Conservation (phyloP, 2,113 vertebrate species). For the Megaleporinus macrocephalus region DNA sequence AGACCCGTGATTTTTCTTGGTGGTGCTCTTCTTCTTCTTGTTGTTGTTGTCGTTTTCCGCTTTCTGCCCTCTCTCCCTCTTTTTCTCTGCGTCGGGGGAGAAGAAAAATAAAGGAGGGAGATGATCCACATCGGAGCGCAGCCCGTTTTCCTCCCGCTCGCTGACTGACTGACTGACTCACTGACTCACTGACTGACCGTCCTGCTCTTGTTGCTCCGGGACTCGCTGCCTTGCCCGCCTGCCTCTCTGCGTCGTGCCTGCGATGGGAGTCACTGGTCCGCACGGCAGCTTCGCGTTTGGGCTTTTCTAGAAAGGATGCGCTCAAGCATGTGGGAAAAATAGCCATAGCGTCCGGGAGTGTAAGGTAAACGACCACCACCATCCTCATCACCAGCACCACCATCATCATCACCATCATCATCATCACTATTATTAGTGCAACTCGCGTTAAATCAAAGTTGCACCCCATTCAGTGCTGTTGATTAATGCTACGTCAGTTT, state of each 20-base stretch:
- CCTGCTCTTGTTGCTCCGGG: constrained; percentile 56
- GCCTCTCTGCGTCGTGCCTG: constrained; percentile 66
- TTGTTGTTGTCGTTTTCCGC: too few relatives aligned
- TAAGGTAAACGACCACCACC: constrained; percentile 82
- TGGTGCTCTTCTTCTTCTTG: constrained; percentile 64
- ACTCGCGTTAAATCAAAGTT: too few relatives aligned
- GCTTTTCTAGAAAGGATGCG: constrained; percentile 80
- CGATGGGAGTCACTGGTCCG: constrained; percentile 91
- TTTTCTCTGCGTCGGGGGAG: constrained; percentile 55
- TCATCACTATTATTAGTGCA: background rate
- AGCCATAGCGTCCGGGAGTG: constrained; percentile 96
- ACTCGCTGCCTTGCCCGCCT: constrained; percentile 73
- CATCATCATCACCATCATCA: constrained; percentile 12
- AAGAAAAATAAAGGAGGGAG: constrained; percentile 73
- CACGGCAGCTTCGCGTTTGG: constrained; percentile 81
- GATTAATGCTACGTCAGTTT: constrained; percentile 50
- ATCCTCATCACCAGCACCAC: constrained; percentile 35
- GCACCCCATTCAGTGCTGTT: background rate
- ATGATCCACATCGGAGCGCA: constrained; percentile 79
- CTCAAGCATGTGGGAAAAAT: constrained; percentile 92
- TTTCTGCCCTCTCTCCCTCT: constrained; percentile 69
- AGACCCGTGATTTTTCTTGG: constrained; percentile 59
- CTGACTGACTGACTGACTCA: background rate
- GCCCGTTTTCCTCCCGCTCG: constrained; percentile 69
- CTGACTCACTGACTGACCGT: constrained; percentile 57